These are phyloP conservation scores for Orchesella flavescens DNA, from an alignment of 2,888 invertebrate genomes.

Conservation along the genomic window DNA sequence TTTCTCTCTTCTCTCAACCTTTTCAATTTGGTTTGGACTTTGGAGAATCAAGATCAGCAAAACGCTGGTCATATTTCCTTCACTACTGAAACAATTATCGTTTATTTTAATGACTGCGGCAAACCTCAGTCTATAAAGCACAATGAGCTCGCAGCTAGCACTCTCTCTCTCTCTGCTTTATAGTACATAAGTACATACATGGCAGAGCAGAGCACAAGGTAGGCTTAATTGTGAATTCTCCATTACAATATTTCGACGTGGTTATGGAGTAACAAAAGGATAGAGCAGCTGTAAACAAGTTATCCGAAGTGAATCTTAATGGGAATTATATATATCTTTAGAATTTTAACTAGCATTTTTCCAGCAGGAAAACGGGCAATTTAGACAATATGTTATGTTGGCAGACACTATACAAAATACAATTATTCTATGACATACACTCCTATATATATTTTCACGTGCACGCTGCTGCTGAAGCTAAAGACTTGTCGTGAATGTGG, in stretches of 20 bases:
- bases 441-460: not conserved
- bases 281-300: conserved; percentile 51
- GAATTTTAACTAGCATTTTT: conserved; percentile 60
- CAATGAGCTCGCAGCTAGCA: not conserved
- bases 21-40: conserved; percentile 44
- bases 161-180: not conserved
- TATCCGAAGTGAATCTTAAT: conserved; percentile 57
- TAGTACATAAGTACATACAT: not conserved
- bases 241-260: conserved; percentile 22
- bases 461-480: not conserved
- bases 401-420: conserved; percentile 20
- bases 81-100: conserved; percentile 61
- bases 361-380: conserved; percentile 56
- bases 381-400: conserved; percentile 51
- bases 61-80: conserved; percentile 59
- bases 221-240: conserved; percentile 50
- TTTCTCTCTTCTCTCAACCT: conserved; percentile 38
- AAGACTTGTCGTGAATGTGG: too few species aligned
- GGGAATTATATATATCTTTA: conserved; percentile 56
- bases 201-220: too few species aligned
- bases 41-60: conserved; percentile 57
- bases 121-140: conserved; percentile 60
- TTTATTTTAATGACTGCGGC: conserved; percentile 63
- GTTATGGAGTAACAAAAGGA: conserved; percentile 7
- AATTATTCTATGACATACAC: conserved; percentile 2